Base-by-base conservation (phyloP, 2,888 invertebrate species). In the Muscina levida region DNA sequence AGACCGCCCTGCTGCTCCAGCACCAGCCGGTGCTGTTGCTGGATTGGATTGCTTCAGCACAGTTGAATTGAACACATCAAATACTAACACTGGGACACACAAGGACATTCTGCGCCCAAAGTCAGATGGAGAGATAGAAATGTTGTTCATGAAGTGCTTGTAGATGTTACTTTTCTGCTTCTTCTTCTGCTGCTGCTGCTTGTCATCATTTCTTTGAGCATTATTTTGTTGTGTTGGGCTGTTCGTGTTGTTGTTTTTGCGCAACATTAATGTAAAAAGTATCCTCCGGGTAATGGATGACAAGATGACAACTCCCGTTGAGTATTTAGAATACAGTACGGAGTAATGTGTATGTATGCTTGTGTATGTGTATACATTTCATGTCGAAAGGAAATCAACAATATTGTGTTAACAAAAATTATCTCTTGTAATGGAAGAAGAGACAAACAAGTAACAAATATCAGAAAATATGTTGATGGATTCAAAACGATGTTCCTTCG, bases 251-350 rank as follows among this genome's bases (percentile, higher is more conserved):
- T 44, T 22, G 15, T 67, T 62, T 70, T 68, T 74, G 26, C 19
- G 31, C 26, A 71, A 75, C 81, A 57, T 77, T 72, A 72, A 72
- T 59, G 66, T 66, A 70, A 67, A 74, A 56, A 72, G 70, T 66
- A 83, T 75, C 82, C 78, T 77, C 51, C 42, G 79, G 83, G 79
- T 77, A 77, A 73, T 77, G 59, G 77, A 74, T 79, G 82, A 77
- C 81, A 79, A 79, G 79, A 81, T 79, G 83, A 83, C 76, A 79
- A 82, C 59, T 82, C 78, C 82, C 82, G 78, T 72, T 74, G 82
- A 68, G 80, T 68, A 78, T 82, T 83, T 70, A 72, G 62, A 67
- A 74, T 68, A 22, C 62, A 22, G 46, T 39, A 15, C 11, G 22
- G 17, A 19, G 6, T 10, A 11, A 19, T 53, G 2, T n/a, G 4